These are phyloP conservation scores for Hassar affinis DNA, from an alignment of 2,113 vertebrate genomes.

Conservation along the genomic window DNA sequence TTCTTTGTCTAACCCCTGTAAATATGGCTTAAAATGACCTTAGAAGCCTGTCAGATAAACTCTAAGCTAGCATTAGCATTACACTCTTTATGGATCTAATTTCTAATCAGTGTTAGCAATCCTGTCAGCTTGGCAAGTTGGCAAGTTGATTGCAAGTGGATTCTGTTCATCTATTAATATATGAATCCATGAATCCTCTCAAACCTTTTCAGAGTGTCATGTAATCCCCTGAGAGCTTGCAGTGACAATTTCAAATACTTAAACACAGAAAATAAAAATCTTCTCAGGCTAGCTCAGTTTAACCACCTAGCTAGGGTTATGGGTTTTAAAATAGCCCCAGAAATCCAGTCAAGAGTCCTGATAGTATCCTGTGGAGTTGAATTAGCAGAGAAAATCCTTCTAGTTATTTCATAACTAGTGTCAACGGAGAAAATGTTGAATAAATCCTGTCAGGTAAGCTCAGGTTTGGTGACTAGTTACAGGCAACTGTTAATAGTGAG, in stretches of 20 bases:
- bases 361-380: not conserved
- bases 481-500: not conserved
- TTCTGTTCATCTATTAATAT: not conserved
- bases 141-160: not conserved
- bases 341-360: not conserved
- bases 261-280: not conserved
- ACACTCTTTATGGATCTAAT: not conserved
- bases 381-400: not conserved
- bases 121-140: not conserved
- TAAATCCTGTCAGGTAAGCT: not conserved
- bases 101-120: not conserved
- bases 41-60: not conserved
- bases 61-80: not conserved
- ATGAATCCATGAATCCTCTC: not conserved
- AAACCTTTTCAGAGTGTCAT: not conserved
- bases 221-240: not conserved
- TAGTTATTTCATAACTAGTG: not conserved
- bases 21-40: not conserved
- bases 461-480: not conserved
- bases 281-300: not conserved
- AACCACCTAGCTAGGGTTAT: not conserved
- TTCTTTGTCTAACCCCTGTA: too few relatives aligned
- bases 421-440: not conserved
- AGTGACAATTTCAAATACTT: not conserved
- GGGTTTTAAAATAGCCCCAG: not conserved